Conservation (phyloP, 2,888 invertebrate genomes). For the Junonia oenone region DNA sequence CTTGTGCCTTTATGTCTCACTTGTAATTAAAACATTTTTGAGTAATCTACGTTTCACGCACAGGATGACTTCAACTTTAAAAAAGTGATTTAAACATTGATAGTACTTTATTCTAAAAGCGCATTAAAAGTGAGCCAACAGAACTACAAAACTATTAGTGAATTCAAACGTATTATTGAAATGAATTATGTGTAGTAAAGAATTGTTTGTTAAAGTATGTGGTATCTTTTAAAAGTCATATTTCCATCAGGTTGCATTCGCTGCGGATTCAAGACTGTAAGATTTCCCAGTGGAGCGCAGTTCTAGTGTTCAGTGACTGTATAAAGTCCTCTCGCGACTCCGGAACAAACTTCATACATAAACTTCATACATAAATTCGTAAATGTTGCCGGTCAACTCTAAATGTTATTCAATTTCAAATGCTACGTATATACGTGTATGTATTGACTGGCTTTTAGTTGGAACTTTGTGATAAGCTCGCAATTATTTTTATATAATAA, state of each 20-base stretch:
- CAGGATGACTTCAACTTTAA: no score
- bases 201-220: neutral
- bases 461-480: neutral
- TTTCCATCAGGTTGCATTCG: constrained; percentile 18
- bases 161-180: no score
- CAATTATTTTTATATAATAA: neutral
- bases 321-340: constrained; percentile 19
- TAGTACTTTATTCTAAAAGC: no score
- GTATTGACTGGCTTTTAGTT: neutral
- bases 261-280: constrained; percentile 19
- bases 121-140: no score
- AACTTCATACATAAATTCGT: constrained; percentile 20
- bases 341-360: constrained; percentile 21
- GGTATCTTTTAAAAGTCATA: neutral
- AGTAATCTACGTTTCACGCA: no score
- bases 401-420: constrained; percentile 1
- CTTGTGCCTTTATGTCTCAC: no score
- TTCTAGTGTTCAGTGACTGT: constrained; percentile 20
- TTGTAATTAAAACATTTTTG: no score
- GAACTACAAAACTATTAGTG: no score
- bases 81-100: no score
- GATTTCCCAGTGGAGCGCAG: constrained; percentile 26
- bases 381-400: constrained; percentile 8
- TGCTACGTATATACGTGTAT: neutral
- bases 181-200: no score